phyloP scores from a whole-genome alignment of 2,113 vertebrate species.

The Sinocyclocheilus rhinocerous region DNA sequence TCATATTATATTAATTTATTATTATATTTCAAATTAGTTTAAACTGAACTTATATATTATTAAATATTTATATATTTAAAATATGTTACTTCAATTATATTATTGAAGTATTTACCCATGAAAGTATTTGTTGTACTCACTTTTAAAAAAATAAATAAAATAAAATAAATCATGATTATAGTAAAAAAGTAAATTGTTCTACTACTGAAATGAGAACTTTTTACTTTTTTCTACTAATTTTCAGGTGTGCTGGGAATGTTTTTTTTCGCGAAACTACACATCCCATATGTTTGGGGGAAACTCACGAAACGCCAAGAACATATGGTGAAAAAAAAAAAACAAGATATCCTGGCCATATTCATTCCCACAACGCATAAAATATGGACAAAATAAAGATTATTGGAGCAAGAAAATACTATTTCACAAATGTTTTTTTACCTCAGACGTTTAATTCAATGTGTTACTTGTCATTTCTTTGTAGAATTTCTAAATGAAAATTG shows the following conservation, averaged over 20 bases:
- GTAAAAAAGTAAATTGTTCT: too few species aligned
- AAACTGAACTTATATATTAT: not conserved
- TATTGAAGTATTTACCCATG: not conserved
- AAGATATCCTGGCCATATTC: not conserved
- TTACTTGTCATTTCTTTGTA: too few species aligned
- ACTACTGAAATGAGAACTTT: not conserved
- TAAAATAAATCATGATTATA: too few species aligned
- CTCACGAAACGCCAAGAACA: not conserved
- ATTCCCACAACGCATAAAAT: not conserved
- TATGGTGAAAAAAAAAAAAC: not conserved
- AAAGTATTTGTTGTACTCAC: not conserved
- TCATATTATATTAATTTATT: too few species aligned
- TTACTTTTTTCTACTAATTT: not conserved
- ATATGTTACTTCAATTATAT: not conserved
- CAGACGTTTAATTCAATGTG: too few species aligned
- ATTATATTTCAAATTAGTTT: not conserved
- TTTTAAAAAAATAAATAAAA: not conserved
- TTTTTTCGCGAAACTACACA: not conserved
- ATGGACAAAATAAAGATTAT: too few species aligned
- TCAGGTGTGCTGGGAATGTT: not conserved
- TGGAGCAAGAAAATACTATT: too few species aligned
- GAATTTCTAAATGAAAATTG: too few species aligned
- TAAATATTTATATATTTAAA: not conserved
- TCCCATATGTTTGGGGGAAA: not conserved
- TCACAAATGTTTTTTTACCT: too few species aligned